Evolutionary conservation across 2,888 invertebrate genomes (phyloP), one percentile per base, ranked within the genome.

Genomic region (Nowickia ferox): DNA sequence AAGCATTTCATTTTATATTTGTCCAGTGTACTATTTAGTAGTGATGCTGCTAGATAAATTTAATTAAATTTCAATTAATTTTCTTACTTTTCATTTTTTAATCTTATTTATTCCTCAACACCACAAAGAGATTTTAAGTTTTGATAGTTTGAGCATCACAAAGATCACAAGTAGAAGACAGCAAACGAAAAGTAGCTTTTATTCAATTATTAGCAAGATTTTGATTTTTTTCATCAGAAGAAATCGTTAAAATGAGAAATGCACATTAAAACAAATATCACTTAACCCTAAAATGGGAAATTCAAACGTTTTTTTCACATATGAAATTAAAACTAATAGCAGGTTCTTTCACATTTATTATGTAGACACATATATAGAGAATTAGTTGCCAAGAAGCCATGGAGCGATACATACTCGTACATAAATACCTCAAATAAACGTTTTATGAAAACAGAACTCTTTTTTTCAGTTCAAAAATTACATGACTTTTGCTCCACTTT

Each of bases 41-140:
- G 38, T 55, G 71, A 40, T 78, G 57, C 71, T 68, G 63, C 83
- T 66, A 59, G 71, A 72, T 79, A 76, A 83, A 66, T 80, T 83
- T 75, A 86, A 86, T 86, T 83, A 86, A 86, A 86, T 81, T 86
- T 86, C 86, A 86, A 86, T 86, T 86, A 83, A 80, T 76, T 83
- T 75, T 79, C 72, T 72, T 66, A 66, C 40, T 57, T 72, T 53
- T 53, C n/a, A 15, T 53, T 44, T 71, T 79, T 72, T 51, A 51
- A 38, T 63, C 38, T 79, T 55, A 30, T 55, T 79, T 61, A 46
- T 71, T 57, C 17, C 51, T 74, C 74, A 59, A 69, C 79, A 82
- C 61, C 63, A 83, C 86, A 86, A 86, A 86, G 86, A 86, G 86
- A 86, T 86, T 83, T 79, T 63, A 53, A 79, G 55, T 66, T 53